Evolutionary conservation across 1,140 invertebrate species (phyloP).

Genomic region (Helicoverpa armigera): DNA sequence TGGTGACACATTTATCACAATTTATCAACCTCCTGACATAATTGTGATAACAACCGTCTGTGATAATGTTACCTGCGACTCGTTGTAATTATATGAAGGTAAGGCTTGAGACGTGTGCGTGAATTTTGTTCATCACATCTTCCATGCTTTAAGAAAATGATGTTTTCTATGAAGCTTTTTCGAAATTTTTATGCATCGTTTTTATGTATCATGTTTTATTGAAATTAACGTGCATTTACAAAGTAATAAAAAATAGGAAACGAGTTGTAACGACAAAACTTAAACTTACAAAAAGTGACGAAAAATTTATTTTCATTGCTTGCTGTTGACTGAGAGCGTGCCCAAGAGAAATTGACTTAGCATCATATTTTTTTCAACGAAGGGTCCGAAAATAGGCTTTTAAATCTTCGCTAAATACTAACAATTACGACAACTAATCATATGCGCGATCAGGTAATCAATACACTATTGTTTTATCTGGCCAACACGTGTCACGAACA

Average conservation of each 20-base stretch:
- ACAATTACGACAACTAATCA: conserved; percentile 13
- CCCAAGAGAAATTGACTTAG: too few relatives aligned
- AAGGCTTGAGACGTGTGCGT: not conserved
- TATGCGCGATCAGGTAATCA: conserved; percentile 40
- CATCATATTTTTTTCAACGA: too few relatives aligned
- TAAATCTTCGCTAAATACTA: too few relatives aligned
- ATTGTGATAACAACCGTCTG: conserved; percentile 26
- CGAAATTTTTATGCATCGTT: too few relatives aligned
- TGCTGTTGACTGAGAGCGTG: too few relatives aligned
- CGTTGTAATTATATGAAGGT: not conserved
- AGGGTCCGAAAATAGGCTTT: too few relatives aligned
- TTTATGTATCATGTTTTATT: not conserved
- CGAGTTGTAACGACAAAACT: too few relatives aligned
- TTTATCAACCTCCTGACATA: conserved; percentile 45
- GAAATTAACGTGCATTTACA: too few relatives aligned
- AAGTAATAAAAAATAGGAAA: too few relatives aligned
- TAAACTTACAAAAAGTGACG: too few relatives aligned
- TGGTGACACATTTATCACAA: conserved; percentile 42
- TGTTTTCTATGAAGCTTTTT: not conserved
- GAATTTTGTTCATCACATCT: not conserved
- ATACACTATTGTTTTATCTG: conserved; percentile 29
- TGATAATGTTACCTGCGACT: conserved; percentile 5
- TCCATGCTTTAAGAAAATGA: not conserved
- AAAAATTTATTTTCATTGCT: too few relatives aligned
- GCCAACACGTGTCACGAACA: conserved; percentile 2